These are phyloP conservation scores for Eira barbara DNA, from an alignment of 2,113 vertebrate genomes.

Conservation along the genomic window DNA sequence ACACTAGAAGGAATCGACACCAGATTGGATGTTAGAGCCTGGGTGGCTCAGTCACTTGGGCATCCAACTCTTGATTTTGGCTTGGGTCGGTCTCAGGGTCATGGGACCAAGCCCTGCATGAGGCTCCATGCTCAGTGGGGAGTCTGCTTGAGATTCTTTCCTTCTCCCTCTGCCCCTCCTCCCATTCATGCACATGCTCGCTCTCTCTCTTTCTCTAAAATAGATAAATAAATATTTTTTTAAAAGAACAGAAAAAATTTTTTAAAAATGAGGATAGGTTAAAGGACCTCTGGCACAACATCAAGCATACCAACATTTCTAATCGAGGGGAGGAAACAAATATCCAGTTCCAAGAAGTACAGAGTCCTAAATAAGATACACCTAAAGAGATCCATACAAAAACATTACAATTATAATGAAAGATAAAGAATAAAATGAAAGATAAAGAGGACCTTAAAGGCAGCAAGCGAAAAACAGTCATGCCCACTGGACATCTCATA, in stretches of 20 bases:
- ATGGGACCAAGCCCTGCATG: not conserved
- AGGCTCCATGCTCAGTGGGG: not conserved
- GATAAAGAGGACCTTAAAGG: not conserved
- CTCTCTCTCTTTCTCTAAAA: not conserved
- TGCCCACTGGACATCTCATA: not conserved
- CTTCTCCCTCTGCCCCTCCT: not conserved
- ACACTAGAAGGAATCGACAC: not conserved
- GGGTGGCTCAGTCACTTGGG: not conserved
- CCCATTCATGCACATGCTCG: no score
- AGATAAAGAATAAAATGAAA: not conserved
- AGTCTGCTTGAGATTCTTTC: not conserved
- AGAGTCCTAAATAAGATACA: not conserved
- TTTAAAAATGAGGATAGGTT: not conserved
- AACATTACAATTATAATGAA: not conserved
- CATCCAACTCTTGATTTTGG: not conserved
- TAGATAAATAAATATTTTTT: not conserved
- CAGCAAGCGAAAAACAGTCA: not conserved
- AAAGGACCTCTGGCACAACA: not conserved
- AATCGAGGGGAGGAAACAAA: not conserved
- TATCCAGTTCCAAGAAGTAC: not conserved
- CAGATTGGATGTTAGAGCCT: not conserved
- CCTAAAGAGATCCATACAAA: not conserved
- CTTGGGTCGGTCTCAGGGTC: not conserved
- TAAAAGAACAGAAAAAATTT: not conserved
- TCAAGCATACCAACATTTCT: not conserved